Evolutionary conservation across 2,888 invertebrate species (phyloP), one percentile per base, ranked within the genome.

Genomic region (Girardia tigrina): DNA sequence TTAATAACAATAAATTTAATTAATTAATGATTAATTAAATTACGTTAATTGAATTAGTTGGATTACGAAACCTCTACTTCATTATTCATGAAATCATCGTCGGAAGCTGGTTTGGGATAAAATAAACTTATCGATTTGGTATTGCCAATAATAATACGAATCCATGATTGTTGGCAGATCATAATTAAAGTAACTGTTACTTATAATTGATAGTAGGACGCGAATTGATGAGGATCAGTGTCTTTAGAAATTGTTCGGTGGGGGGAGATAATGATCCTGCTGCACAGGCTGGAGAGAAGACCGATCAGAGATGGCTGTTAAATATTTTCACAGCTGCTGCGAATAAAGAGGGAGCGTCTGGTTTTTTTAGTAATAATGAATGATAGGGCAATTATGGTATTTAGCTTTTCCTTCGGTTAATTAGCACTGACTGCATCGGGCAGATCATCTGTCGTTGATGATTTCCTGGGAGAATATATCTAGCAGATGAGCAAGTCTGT

Each of bases 191-290:
- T 36, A 36, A 36, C 36, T 36, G 56, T 56, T 56, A n/a, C 56
- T 56, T 56, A 56, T 56, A 56, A 56, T 56, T 56, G 56, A 56
- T 56, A 56, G 56, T 56, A 56, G 56, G n/a, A 56, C 23, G 56
- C 56, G 56, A 56, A 56, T 56, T 56, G 56, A 56, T 56, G 56
- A 56, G 56, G 56, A 56, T 56, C 56, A 56, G 56, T 56, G 56
- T 56, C 56, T 56, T 56, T 56, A 56, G 56, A 56, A 36, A 56
- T 56, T 56, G 56, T 56, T 56, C 56, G 56, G 56, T 56, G 56
- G 56, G 56, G 56, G 4, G 56, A 56, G 56, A 56, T 56, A 56
- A 56, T 56, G 56, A 56, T 56, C 56, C 56, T 56, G 8, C 56
- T 56, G 56, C 56, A 56, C 56, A 56, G 56, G 56, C 56, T 56